A percentile compares a stretch with the other conserved stretches of the same genome.
phyloP scores from a whole-genome alignment of 1,140 invertebrate genomes.

The Drosophila parvula region DNA sequence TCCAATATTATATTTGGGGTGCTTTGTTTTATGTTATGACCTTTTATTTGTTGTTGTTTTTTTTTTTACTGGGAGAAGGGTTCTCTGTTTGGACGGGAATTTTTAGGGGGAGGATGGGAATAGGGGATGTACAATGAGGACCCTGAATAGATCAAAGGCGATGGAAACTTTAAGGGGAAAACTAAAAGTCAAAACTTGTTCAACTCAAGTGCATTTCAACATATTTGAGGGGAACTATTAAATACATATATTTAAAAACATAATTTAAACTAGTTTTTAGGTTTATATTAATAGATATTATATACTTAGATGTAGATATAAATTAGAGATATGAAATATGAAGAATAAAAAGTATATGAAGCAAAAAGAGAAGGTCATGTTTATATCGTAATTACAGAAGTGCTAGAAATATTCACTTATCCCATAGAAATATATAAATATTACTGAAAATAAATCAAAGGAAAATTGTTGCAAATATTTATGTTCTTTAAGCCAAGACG shows the following conservation, averaged over 20 bases:
- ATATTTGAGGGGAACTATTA: not conserved
- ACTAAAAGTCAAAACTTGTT: not conserved
- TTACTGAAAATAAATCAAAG: not conserved
- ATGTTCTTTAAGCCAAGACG: not conserved
- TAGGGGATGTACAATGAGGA: conserved; percentile 6
- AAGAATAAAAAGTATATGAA: too few relatives aligned
- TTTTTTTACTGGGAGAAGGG: conserved; percentile 14
- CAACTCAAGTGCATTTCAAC: not conserved
- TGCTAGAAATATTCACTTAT: not conserved
- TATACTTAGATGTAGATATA: too few relatives aligned
- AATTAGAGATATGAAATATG: too few relatives aligned
- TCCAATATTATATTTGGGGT: conserved; percentile 17
- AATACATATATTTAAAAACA: too few relatives aligned
- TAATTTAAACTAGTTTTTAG: too few relatives aligned
- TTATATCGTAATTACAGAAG: too few relatives aligned
- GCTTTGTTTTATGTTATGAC: conserved; percentile 7
- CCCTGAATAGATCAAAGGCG: conserved; percentile 30
- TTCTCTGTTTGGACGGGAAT: conserved; percentile 3
- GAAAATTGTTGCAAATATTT: not conserved
- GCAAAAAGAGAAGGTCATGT: not conserved
- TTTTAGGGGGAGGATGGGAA: not conserved
- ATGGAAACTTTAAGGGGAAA: conserved; percentile 1
- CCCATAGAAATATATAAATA: not conserved
- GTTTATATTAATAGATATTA: not conserved
- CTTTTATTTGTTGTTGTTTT: conserved; percentile 19